Percentiles rank a stretch among this genome's conserved stretches.
phyloP scores from a whole-genome alignment of 2,113 vertebrate genomes.

The Podocnemis expansa region DNA sequence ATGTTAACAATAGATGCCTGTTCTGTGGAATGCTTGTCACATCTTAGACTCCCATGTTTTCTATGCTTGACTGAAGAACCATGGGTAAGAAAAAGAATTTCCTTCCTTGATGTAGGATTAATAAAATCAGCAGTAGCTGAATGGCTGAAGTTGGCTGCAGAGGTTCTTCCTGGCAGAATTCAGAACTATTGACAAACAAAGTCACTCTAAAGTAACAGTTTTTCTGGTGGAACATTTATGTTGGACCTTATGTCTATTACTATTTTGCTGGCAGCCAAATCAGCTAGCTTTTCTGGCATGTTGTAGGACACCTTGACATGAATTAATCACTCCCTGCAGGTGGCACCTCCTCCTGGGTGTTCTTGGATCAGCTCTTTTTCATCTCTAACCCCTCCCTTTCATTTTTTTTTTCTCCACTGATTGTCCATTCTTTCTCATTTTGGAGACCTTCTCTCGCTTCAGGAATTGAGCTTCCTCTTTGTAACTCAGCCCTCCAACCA shows the following conservation, averaged over 20 bases:
- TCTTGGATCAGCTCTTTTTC: background rate
- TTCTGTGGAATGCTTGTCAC: background rate
- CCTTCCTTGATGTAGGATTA: background rate
- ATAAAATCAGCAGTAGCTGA: background rate
- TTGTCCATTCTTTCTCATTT: background rate
- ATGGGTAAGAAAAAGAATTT: background rate
- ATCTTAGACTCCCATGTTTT: background rate
- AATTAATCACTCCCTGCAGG: background rate
- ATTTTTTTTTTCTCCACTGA: background rate
- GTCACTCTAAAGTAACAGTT: background rate
- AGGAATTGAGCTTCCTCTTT: background rate
- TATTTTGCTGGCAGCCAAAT: background rate
- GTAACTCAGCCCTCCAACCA: background rate
- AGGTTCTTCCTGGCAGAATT: background rate
- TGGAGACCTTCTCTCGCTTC: background rate
- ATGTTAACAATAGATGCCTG: background rate
- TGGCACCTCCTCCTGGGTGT: background rate
- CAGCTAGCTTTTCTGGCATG: background rate
- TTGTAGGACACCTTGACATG: accelerated
- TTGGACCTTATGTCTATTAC: background rate
- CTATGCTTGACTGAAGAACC: background rate
- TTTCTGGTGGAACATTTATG: accelerated
- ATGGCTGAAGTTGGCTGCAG: background rate
- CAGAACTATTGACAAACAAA: background rate
- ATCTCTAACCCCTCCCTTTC: background rate